Percentiles rank a stretch among this genome's conserved stretches.
phyloP scores from a whole-genome alignment of 2,888 invertebrate genomes.

The Eupithecia insigniata region DNA sequence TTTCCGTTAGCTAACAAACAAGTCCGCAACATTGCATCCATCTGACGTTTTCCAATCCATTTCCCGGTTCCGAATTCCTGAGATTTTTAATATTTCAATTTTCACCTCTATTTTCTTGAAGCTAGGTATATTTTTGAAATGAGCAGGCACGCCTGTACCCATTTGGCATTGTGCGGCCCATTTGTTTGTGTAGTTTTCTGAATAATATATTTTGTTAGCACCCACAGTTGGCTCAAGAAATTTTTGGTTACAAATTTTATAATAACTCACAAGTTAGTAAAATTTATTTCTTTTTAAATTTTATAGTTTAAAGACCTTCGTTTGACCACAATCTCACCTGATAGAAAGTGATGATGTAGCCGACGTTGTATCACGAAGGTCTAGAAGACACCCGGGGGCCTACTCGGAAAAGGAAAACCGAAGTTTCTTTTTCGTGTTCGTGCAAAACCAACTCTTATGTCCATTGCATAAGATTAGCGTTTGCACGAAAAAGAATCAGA shows the following conservation, averaged over 20 bases:
- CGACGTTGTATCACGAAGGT: too few species aligned
- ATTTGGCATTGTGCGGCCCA: conserved; percentile 30
- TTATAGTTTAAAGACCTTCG: too few species aligned
- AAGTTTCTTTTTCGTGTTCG: too few species aligned
- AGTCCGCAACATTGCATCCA: conserved; percentile 35
- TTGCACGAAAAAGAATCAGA: too few species aligned
- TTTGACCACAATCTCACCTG: too few species aligned
- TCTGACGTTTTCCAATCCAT: conserved; percentile 32
- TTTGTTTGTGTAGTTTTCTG: conserved; percentile 26
- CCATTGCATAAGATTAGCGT: too few species aligned
- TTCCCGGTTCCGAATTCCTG: conserved; percentile 26
- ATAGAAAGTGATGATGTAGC: too few species aligned
- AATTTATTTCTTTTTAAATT: too few species aligned
- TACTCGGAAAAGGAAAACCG: too few species aligned
- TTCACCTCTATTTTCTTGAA: conserved; percentile 34
- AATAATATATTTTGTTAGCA: conserved; percentile 25
- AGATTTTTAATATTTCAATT: conserved; percentile 43
- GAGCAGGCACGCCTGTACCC: conserved; percentile 18
- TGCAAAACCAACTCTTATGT: too few species aligned
- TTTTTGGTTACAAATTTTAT: background rate
- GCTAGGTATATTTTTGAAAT: conserved; percentile 7
- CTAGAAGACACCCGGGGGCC: too few species aligned
- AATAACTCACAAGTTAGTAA: too few species aligned
- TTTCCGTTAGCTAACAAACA: conserved; percentile 18
- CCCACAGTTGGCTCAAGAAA: background rate